Conservation (phyloP, 1,140 invertebrate species). For the Ladona fulva region DNA sequence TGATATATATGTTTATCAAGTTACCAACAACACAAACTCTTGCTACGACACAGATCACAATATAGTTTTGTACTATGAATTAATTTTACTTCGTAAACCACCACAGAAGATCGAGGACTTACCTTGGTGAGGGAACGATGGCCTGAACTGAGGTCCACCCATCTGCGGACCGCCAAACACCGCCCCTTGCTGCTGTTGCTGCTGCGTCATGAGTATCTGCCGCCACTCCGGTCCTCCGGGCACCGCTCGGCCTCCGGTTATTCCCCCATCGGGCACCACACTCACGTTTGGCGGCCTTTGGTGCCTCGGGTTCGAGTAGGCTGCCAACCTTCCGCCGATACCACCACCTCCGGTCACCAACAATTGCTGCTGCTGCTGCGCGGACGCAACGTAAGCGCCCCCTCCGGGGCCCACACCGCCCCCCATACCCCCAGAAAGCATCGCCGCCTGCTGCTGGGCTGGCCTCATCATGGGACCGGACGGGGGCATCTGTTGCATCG, state of each 20-base stretch:
- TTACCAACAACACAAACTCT: no score
- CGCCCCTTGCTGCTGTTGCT: slow-evolving; percentile 32
- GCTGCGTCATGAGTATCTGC: slow-evolving; percentile 59
- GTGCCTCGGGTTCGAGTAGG: slow-evolving; percentile 29
- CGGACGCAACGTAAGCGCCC: background rate
- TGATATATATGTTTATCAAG: no score
- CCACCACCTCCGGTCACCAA: slow-evolving; percentile 38
- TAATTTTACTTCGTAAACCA: no score
- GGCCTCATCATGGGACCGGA: slow-evolving; percentile 31
- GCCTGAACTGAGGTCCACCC: background rate
- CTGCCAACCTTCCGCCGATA: slow-evolving; percentile 32
- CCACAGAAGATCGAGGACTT: background rate
- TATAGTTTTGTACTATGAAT: no score
- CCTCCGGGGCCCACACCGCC: background rate
- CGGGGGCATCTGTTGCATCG: slow-evolving; percentile 23
- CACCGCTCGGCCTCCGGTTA: slow-evolving; percentile 19
- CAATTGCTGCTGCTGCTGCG: slow-evolving; percentile 23
- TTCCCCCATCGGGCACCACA: slow-evolving; percentile 33
- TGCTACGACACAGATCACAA: no score
- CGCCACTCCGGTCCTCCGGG: slow-evolving; percentile 46
- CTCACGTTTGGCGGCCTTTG: slow-evolving; percentile 44
- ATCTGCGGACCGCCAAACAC: background rate
- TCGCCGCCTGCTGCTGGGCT: slow-evolving; percentile 48
- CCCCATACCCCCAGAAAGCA: slow-evolving; percentile 38
- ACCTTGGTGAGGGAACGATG: background rate